These are phyloP conservation scores for Nomada fucata DNA, from an alignment of 2,888 invertebrate species.

Conservation along the genomic window DNA sequence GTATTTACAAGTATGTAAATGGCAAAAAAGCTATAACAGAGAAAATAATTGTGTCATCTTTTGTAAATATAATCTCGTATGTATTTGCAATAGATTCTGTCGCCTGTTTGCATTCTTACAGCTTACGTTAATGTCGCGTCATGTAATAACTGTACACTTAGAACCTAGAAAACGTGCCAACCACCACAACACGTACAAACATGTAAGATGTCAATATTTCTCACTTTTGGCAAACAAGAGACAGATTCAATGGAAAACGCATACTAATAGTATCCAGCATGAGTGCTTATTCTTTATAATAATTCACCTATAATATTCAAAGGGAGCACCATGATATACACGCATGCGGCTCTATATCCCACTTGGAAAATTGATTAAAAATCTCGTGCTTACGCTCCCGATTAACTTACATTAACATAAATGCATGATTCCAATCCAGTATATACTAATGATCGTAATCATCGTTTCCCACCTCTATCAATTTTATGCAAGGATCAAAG, in stretches of 20 bases:
- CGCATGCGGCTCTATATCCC: conserved; percentile 68
- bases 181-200: conserved; percentile 54
- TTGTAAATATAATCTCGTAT: conserved; percentile 67
- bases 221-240: conserved; percentile 60
- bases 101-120: conserved; percentile 65
- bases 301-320: conserved; percentile 75
- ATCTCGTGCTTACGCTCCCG: conserved; percentile 70
- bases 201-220: conserved; percentile 57
- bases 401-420: conserved; percentile 71
- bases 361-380: conserved; percentile 77
- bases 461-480: conserved; percentile 47
- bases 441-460: conserved; percentile 46
- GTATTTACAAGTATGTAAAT: conserved; percentile 84
- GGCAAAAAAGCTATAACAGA: conserved; percentile 82
- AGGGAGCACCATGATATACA: conserved; percentile 77
- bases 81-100: conserved; percentile 67
- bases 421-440: conserved; percentile 68
- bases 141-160: conserved; percentile 79
- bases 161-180: conserved; percentile 74
- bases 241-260: conserved; percentile 71
- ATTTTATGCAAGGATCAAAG: conserved; percentile 58
- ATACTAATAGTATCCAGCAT: conserved; percentile 74
- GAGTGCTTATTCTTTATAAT: conserved; percentile 73
- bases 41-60: conserved; percentile 76
- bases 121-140: conserved; percentile 60